Conservation (phyloP, 2,888 invertebrate genomes). For the Temnothorax rugatulus region DNA sequence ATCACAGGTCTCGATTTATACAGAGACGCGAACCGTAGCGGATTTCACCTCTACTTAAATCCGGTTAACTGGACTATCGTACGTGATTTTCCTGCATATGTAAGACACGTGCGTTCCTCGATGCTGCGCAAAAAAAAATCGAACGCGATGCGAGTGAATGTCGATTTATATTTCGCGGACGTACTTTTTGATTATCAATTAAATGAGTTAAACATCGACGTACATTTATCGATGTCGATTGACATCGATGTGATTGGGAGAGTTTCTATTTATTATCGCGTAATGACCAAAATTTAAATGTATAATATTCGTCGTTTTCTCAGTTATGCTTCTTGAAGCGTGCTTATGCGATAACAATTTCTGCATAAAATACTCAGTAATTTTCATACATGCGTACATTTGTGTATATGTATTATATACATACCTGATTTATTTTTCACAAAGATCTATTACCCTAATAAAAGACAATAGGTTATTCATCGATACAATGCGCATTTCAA, state of each 20-base stretch:
- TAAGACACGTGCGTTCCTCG: slow-evolving; percentile 43
- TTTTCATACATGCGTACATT: not conserved
- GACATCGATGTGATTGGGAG: not conserved
- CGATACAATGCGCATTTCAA: not conserved
- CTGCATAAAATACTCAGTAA: not conserved
- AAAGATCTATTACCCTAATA: not conserved
- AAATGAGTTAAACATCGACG: not conserved
- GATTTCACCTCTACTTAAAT: slow-evolving; percentile 58
- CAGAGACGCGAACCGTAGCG: slow-evolving; percentile 31
- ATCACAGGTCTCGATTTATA: slow-evolving; percentile 53
- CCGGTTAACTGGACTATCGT: slow-evolving; percentile 67
- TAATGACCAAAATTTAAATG: not conserved
- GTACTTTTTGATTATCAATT: not conserved
- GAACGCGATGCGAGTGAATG: not conserved
- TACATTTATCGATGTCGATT: not conserved
- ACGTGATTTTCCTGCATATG: slow-evolving; percentile 60
- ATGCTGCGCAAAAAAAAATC: slow-evolving; percentile 65
- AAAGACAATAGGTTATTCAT: not conserved
- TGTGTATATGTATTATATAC: not conserved
- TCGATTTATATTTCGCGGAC: slow-evolving; percentile 57
- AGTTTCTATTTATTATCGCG: not conserved
- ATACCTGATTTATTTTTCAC: not conserved
- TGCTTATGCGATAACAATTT: not conserved
- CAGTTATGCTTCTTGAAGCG: not conserved
- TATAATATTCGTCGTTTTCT: not conserved